Evolutionary conservation across 1,140 invertebrate species (phyloP), one percentile per base, ranked within the genome.

Genomic region (Aricia agestis): DNA sequence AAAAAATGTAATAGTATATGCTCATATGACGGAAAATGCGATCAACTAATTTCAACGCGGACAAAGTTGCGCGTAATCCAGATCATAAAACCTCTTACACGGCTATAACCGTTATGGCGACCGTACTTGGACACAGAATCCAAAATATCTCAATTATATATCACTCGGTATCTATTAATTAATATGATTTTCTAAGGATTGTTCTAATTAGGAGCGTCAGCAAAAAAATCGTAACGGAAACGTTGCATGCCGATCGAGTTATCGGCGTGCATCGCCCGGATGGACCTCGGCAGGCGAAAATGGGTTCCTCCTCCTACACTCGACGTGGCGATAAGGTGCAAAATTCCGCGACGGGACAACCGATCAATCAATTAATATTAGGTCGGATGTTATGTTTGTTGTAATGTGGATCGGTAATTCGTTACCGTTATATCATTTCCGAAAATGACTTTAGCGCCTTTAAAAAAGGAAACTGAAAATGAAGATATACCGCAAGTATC

Each of bases 251-350:
- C 68, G 85, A 84, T 83, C 83, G 82, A 87, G 75, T 87, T 88
- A 87, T 86, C 79, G 80, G 81, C 73, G 84, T 83, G 82, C 15
- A 87, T 83, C 82, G 84, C 88, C 88, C 79, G 86, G 85, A 88
- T 73, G 81, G 63, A 41, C 18, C 31, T 66, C 25, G 63, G 42
- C 31, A 57, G 15, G n/a, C 65, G 69, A 69, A 63, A 31, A 41
- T n/a, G 45, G 67, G 10, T 2, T 2, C 42, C 71, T 19, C 17
- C 18, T 63, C 17, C 7, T 63, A 63, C 19, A 10, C 17, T 25
- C 18, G 71, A 3, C 15, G n/a, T 58, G 10, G 42, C 6, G 45
- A 74, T 80, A 78, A 72, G 73, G 73, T 57, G 11, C 7, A 61
- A 31, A 72, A 70, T 78, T 25, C 66, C n/a, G 13, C 76, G 72